A percentile compares a stretch with the other conserved stretches of the same genome.
phyloP scores from a whole-genome alignment of 2,113 vertebrate genomes.

The Ciconia boyciana region DNA sequence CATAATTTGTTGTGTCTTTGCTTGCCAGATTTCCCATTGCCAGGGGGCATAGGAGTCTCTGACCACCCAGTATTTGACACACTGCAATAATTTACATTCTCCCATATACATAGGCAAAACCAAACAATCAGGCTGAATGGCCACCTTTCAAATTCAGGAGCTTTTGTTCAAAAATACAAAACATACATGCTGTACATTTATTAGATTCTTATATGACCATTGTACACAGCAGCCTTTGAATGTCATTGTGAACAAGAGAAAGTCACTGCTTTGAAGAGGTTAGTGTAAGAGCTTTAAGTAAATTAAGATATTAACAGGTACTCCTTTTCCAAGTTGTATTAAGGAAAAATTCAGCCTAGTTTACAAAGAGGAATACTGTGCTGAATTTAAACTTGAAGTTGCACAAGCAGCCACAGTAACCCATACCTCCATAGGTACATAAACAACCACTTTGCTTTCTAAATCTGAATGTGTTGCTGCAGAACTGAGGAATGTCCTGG shows the following conservation, averaged over 20 bases:
- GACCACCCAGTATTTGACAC: neutral
- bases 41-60: neutral
- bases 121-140: neutral
- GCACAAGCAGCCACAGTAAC: neutral
- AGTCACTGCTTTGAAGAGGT: neutral
- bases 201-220: neutral
- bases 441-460: neutral
- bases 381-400: neutral
- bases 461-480: neutral
- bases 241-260: neutral
- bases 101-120: neutral
- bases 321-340: neutral
- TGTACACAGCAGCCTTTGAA: neutral
- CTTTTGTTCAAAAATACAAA: neutral
- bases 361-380: neutral
- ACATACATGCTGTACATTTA: neutral
- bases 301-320: neutral
- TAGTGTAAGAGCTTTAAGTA: neutral
- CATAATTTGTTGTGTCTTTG: neutral
- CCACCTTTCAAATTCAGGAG: neutral
- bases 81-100: neutral
- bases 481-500: neutral
- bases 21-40: neutral
- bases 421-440: neutral
- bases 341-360: neutral